Evolutionary conservation across 2,797 vertebrate genomes (phyloP), one percentile per base, ranked within the genome.

Genomic region (Tamandua tetradactyla): DNA sequence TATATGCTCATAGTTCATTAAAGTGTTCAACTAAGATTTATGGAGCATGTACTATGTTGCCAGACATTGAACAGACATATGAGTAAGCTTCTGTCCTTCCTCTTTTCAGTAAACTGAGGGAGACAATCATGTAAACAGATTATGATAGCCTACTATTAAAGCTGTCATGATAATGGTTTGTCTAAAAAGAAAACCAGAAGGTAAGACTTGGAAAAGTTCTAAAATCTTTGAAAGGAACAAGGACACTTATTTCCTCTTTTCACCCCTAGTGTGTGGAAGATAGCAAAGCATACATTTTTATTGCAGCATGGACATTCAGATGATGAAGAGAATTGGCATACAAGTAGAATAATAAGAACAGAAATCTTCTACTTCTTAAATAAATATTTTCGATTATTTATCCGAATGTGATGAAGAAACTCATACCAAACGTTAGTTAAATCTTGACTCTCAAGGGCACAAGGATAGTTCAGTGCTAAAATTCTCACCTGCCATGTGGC

Each of bases 11-110:
- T 55, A 42, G 7, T 86, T 90, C 57, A 69, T 84, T 57, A 40
- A 94, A 64, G 22, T 52, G n/a, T 72, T 80, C 74, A 79, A 25
- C 66, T 30, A 57, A 87, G 42, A 85, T 85, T 64, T 87, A 90
- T 79, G 88, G 74, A 95, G 47, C 20, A 20, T 64, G 25, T 69
- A 25, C 20, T 57, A n/a, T 6, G 27, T 84, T 32, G 4, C n/a
- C 49, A 37, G 37, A 42, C 44, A 80, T 2, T 42, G 22, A n/a
- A 72, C 42, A 64, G 42, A 44, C 78, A 44, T 57, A 15, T 15
- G 52, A 71, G 7, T 59, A 74, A 2, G 3, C 61, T 49, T 75
- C 42, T 84, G 6, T 61, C 9, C 7, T 40, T 52, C 37, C 32
- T 61, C 44, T 4, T 0, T 44, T 64, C 30, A 20, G 17, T 83